Evolutionary conservation across 1,140 invertebrate genomes (phyloP).

Genomic region (Belonocnema kinseyi): DNA sequence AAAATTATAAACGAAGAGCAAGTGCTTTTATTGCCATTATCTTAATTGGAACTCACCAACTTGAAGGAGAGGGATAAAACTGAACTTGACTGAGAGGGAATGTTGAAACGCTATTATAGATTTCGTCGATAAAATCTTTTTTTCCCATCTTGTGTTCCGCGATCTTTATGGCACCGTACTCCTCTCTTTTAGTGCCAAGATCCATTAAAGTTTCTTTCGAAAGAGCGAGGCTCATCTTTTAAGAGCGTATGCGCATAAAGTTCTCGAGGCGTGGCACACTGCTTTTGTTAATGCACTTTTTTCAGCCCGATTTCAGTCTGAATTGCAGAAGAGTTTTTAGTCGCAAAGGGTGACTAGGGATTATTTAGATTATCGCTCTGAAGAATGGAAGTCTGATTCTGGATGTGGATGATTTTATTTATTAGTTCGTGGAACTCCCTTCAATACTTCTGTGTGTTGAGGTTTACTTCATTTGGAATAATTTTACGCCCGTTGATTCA

Average conservation of each 20-base stretch:
- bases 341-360: slow-evolving; percentile 2
- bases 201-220: too few relatives aligned
- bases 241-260: slow-evolving; percentile 4
- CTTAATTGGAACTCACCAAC: slow-evolving; percentile 36
- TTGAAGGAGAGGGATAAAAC: slow-evolving; percentile 4
- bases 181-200: too few relatives aligned
- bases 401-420: slow-evolving; percentile 1
- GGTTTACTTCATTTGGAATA: background rate
- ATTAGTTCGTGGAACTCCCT: background rate
- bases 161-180: too few relatives aligned
- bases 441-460: background rate
- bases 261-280: slow-evolving; percentile 3
- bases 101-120: background rate
- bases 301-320: background rate
- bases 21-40: background rate
- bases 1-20: background rate
- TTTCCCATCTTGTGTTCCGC: too few relatives aligned
- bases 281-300: slow-evolving; percentile 9
- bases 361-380: background rate
- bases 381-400: background rate
- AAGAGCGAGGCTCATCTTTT: background rate
- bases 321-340: slow-evolving; percentile 3
- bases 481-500: background rate
- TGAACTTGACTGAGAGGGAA: background rate
- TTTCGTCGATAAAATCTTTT: too few relatives aligned